A percentile compares a stretch with the other conserved stretches of the same genome.
Conservation (phyloP, 2,113 vertebrate genomes). For the Arvicanthis niloticus region DNA sequence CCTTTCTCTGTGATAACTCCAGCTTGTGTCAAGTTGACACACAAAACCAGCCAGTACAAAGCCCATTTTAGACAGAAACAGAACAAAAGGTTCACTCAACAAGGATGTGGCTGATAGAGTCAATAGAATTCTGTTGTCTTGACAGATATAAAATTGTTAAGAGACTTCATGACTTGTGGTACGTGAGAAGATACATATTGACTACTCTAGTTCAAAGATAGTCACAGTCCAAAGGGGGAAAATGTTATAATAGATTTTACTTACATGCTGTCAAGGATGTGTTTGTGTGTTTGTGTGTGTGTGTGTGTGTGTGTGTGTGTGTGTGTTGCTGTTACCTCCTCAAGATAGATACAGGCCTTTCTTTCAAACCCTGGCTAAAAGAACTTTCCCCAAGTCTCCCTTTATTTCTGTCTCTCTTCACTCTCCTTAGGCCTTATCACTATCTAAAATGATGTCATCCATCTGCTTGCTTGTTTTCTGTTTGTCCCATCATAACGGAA, state of each 20-base stretch:
- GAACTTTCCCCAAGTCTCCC: background rate
- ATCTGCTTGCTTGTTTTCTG: background rate
- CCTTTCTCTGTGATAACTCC: too few relatives aligned
- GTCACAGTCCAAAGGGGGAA: background rate
- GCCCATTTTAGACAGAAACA: background rate
- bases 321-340: background rate
- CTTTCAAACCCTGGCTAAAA: background rate
- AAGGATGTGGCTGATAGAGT: background rate
- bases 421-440: background rate
- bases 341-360: background rate
- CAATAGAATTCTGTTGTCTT: background rate
- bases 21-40: too few relatives aligned
- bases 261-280: background rate
- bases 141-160: background rate
- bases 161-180: background rate
- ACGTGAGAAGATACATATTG: background rate
- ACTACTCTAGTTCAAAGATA: background rate
- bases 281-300: too few relatives aligned
- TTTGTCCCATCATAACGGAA: too few relatives aligned
- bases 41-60: too few relatives aligned
- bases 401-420: background rate
- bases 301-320: too few relatives aligned
- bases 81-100: background rate
- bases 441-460: background rate
- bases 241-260: background rate